Percentiles rank a stretch among this genome's conserved stretches.
Evolutionary conservation across 2,888 invertebrate genomes (phyloP).

Genomic region (Agrochola litura): DNA sequence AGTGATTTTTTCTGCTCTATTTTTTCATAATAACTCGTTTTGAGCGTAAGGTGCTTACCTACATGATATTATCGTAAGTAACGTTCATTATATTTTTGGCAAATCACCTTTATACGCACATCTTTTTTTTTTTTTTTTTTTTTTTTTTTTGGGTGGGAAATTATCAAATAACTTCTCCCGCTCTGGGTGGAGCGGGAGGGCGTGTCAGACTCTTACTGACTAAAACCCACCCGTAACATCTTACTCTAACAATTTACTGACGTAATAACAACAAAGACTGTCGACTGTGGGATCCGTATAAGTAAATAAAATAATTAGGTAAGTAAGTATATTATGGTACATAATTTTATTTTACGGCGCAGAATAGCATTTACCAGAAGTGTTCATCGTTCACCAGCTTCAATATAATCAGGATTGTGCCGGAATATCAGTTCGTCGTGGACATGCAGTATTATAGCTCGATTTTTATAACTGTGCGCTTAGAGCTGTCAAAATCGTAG

Average conservation of each 20-base stretch:
- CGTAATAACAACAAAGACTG: conserved; percentile 1
- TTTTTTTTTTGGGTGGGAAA: too few species aligned
- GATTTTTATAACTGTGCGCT: too few species aligned
- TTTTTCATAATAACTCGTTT: conserved; percentile 41
- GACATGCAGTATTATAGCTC: too few species aligned
- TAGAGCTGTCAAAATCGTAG: too few species aligned
- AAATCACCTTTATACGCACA: conserved; percentile 27
- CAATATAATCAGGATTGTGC: background rate
- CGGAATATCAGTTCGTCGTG: background rate
- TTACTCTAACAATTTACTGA: conserved; percentile 1
- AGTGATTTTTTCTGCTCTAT: conserved; percentile 41
- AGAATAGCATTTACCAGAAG: background rate
- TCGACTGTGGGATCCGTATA: background rate
- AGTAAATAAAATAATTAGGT: too few species aligned
- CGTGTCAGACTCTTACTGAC: too few species aligned
- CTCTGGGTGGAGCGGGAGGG: too few species aligned
- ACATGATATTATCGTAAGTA: conserved; percentile 30
- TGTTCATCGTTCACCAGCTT: background rate
- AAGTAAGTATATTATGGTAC: too few species aligned
- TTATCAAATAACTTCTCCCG: too few species aligned
- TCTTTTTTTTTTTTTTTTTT: too few species aligned
- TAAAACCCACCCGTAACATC: too few species aligned
- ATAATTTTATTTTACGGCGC: background rate
- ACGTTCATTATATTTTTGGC: conserved; percentile 31
- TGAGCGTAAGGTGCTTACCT: conserved; percentile 31